phyloP scores from a whole-genome alignment of 2,888 invertebrate species.

The Hyppa rectilinea region DNA sequence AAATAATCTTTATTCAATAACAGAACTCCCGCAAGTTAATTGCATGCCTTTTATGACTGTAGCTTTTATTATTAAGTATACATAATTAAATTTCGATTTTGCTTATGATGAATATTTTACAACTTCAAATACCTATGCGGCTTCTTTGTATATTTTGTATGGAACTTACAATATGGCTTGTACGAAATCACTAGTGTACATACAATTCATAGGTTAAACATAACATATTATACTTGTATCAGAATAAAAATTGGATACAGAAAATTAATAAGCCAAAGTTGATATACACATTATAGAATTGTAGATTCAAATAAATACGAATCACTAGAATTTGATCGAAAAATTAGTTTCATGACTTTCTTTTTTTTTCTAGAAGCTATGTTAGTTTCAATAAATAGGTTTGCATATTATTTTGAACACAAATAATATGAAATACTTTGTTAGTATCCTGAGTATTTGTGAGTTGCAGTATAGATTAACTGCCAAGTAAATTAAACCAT shows the following conservation, averaged over 20 bases:
- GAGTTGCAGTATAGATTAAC: conserved; percentile 50
- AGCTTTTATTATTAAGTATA: conserved; percentile 56
- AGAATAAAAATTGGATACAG: conserved; percentile 49
- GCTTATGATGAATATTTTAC: conserved; percentile 70
- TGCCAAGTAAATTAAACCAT: conserved; percentile 38
- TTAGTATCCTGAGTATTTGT: conserved; percentile 75
- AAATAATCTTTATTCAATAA: conserved; percentile 75
- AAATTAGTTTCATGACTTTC: conserved; percentile 46
- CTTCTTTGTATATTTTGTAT: conserved; percentile 77
- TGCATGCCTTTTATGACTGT: conserved; percentile 73
- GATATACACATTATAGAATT: conserved; percentile 37
- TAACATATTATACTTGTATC: conserved; percentile 54
- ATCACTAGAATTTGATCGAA: conserved; percentile 61
- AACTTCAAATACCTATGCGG: conserved; percentile 72
- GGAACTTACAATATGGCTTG: conserved; percentile 86
- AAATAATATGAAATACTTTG: conserved; percentile 55
- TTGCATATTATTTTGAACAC: conserved; percentile 58
- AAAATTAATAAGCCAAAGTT: conserved; percentile 48
- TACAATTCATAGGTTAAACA: conserved; percentile 65
- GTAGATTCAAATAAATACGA: conserved; percentile 59
- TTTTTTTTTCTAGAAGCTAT: conserved; percentile 44
- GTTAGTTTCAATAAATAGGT: conserved; percentile 67
- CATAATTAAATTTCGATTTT: conserved; percentile 56
- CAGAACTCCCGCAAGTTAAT: conserved; percentile 62
- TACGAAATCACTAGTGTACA: conserved; percentile 76